Conservation (phyloP, 2,113 vertebrate genomes). For the Oncorhynchus nerka region DNA sequence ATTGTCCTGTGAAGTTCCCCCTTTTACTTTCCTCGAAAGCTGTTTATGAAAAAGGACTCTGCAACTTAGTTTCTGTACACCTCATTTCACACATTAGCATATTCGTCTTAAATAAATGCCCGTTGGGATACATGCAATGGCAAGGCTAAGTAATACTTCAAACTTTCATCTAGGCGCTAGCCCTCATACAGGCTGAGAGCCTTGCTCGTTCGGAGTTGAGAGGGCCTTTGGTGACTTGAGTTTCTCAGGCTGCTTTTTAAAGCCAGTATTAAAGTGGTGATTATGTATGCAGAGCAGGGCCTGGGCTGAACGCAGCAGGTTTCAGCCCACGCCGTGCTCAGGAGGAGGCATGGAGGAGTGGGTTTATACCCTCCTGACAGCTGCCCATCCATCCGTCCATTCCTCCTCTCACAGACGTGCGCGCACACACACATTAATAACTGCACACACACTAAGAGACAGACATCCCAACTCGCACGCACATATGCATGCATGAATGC, state of each 20-base stretch:
- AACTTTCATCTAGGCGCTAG: too few relatives aligned
- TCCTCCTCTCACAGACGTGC: neutral
- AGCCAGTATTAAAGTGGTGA: conserved; percentile 54
- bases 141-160: too few relatives aligned
- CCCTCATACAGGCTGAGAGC: neutral
- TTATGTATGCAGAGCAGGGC: conserved; percentile 50
- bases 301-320: conserved; percentile 36
- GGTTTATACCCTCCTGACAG: conserved; percentile 47
- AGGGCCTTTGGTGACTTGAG: neutral
- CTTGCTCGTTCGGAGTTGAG: neutral
- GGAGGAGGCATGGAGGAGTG: conserved; percentile 38
- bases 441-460: conserved; percentile 10
- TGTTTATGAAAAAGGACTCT: too few relatives aligned
- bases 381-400: conserved; percentile 28
- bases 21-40: neutral
- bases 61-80: too few relatives aligned
- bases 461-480: neutral
- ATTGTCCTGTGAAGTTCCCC: neutral
- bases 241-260: neutral
- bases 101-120: too few relatives aligned
- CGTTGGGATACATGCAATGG: too few relatives aligned
- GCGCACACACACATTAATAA: neutral
- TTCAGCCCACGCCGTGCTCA: conserved; percentile 39
- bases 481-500: conserved; percentile 17
- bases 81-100: too few relatives aligned